Conservation (phyloP, 2,113 vertebrate species). For the Ctenomys sociabilis region DNA sequence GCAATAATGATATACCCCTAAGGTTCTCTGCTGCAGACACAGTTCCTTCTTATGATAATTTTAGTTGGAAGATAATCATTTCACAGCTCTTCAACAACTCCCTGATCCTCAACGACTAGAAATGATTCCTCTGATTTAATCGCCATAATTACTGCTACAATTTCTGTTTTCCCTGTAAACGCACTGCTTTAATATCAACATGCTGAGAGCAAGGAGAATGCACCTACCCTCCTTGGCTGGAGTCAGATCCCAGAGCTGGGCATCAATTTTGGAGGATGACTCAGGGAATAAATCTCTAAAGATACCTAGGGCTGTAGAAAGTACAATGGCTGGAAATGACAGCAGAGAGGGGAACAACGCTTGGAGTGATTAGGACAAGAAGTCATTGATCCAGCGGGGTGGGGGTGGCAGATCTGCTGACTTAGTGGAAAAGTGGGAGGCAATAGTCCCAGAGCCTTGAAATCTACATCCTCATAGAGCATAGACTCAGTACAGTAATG, state of each 20-base stretch:
- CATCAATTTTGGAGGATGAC: neutral
- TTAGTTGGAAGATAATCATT: neutral
- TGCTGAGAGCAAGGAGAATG: conserved; percentile 17
- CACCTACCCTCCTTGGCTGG: neutral
- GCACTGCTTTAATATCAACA: neutral
- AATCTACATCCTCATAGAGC: neutral
- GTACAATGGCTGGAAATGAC: neutral
- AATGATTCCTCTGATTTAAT: neutral
- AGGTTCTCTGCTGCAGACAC: neutral
- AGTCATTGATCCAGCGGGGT: neutral
- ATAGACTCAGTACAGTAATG: neutral
- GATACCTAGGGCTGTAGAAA: neutral
- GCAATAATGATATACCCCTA: neutral
- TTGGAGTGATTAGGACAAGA: neutral
- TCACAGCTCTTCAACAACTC: neutral
- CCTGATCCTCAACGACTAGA: neutral
- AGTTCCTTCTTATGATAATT: neutral
- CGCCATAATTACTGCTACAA: neutral
- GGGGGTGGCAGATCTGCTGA: neutral
- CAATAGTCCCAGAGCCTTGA: neutral
- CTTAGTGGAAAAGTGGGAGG: neutral
- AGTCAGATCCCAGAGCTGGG: neutral
- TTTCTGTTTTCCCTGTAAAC: conserved; percentile 17
- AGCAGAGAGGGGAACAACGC: neutral
- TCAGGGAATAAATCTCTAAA: neutral